phyloP scores from a whole-genome alignment of 1,140 invertebrate species.

The Brachionus calyciflorus region DNA sequence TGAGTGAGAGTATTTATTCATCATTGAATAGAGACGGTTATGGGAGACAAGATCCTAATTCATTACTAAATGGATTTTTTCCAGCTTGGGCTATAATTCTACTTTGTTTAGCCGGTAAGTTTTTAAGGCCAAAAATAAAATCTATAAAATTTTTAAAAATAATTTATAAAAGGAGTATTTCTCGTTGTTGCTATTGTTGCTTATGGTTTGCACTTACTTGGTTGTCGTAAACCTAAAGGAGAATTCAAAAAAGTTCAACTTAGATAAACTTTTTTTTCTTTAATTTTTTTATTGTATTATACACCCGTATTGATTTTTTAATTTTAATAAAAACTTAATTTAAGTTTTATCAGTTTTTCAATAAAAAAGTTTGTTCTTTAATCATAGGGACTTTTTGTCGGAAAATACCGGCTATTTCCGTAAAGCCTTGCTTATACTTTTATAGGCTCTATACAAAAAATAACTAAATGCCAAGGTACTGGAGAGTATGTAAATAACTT shows the following conservation, averaged over 20 bases:
- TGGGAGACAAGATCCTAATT: slow-evolving; percentile 13
- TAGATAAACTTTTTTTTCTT: not conserved
- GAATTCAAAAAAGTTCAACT: slow-evolving; percentile 40
- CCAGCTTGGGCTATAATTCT: slow-evolving; percentile 20
- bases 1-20: not conserved
- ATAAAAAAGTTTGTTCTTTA: no score
- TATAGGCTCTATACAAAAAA: no score
- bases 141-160: not conserved
- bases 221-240: not conserved
- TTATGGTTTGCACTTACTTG: slow-evolving; percentile 1
- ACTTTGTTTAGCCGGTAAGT: slow-evolving; percentile 1
- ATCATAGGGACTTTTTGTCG: no score
- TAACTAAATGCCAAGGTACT: no score
- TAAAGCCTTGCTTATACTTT: no score
- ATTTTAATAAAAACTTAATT: not conserved
- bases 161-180: not conserved
- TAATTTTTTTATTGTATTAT: not conserved
- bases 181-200: not conserved
- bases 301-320: no score
- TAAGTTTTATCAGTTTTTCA: no score
- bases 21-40: slow-evolving; percentile 36
- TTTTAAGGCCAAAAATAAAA: not conserved
- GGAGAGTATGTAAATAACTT: no score
- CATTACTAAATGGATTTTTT: slow-evolving; percentile 18
- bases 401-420: no score